Evolutionary conservation across 2,797 vertebrate species (phyloP).

Genomic region (Clarias pachynema): DNA sequence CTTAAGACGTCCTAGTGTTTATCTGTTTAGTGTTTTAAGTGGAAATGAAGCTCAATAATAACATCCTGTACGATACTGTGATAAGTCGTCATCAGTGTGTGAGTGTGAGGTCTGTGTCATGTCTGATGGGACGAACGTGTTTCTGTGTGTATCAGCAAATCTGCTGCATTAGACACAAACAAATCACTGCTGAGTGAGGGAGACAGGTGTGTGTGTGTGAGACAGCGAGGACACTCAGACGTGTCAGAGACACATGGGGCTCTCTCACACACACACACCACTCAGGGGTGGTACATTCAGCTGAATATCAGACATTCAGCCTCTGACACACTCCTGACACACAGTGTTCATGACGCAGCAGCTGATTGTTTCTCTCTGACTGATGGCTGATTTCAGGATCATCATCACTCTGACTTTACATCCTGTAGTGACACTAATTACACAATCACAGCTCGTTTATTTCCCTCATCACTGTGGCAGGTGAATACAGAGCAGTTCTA

Average conservation of each 20-base stretch:
- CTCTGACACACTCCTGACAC: not conserved
- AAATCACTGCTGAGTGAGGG: not conserved
- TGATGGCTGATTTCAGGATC: not conserved
- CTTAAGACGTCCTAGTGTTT: not conserved
- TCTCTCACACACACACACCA: not conserved
- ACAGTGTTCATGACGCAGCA: not conserved
- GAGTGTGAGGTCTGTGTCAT: not conserved
- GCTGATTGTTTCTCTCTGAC: not conserved
- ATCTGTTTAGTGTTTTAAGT: too few relatives aligned
- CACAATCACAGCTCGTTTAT: not conserved
- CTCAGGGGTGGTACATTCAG: not conserved
- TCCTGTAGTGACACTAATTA: not conserved
- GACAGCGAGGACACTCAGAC: conserved; percentile 41
- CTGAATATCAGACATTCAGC: not conserved
- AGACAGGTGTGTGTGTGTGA: conserved; percentile 35
- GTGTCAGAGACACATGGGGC: conserved; percentile 38
- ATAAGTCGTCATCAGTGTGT: not conserved
- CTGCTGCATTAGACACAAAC: conserved; percentile 28
- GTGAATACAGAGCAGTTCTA: not conserved
- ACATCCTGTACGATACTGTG: not conserved
- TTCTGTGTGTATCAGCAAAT: conserved; percentile 6
- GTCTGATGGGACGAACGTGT: not conserved
- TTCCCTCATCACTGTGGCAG: not conserved
- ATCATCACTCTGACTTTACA: not conserved
- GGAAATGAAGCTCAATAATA: not conserved